Conservation (phyloP, 1,140 invertebrate species). For the Camponotus floridanus region DNA sequence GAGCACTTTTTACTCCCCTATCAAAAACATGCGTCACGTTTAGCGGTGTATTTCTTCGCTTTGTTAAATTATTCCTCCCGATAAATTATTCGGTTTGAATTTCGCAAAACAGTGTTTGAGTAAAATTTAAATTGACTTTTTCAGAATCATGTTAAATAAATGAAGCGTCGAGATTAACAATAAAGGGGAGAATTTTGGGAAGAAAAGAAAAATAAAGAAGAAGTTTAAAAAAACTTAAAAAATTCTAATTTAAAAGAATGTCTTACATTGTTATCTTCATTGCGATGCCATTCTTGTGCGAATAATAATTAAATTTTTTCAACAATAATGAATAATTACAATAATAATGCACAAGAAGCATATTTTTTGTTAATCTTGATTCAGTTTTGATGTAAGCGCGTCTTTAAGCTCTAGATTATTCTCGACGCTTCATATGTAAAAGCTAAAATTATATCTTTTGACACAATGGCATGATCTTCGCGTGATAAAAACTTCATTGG, state of each 20-base stretch:
- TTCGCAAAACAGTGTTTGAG: background rate
- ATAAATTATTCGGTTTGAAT: conserved; percentile 25
- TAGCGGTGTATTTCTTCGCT: conserved; percentile 14
- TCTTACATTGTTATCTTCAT: background rate
- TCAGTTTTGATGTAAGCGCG: background rate
- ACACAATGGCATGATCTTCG: background rate
- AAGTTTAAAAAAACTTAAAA: background rate
- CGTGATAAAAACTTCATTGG: background rate
- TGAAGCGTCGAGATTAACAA: background rate
- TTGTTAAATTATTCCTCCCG: conserved; percentile 46
- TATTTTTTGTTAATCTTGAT: background rate
- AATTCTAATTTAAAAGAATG: conserved; percentile 7
- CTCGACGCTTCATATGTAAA: background rate
- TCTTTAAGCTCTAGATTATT: background rate
- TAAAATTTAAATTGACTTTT: conserved; percentile 40
- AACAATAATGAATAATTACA: background rate
- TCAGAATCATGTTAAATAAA: conserved; percentile 14
- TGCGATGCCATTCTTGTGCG: background rate
- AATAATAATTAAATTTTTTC: background rate
- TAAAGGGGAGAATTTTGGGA: background rate
- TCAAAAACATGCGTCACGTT: conserved; percentile 30
- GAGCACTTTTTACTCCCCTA: conserved; percentile 43
- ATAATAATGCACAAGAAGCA: background rate
- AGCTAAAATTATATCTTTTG: background rate
- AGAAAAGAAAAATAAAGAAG: background rate